Percentiles rank a stretch among this genome's conserved stretches.
Conservation (phyloP, 2,888 invertebrate genomes). For the Dynastes maya region DNA sequence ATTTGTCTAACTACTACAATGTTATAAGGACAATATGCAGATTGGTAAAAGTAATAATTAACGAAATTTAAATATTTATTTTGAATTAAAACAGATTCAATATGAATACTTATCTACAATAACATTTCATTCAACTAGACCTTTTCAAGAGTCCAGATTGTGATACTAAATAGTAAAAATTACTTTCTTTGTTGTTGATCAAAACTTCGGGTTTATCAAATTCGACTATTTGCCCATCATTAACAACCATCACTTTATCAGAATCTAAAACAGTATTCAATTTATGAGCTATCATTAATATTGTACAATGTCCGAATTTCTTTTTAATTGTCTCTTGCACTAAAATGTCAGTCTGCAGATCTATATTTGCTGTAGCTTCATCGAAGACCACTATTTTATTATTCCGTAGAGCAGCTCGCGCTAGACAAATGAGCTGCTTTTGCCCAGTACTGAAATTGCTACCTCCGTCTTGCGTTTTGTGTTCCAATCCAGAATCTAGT, state of each 20-base stretch:
- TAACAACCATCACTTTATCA: constrained; percentile 85
- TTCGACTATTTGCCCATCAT: constrained; percentile 82
- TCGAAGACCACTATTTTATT: constrained; percentile 68
- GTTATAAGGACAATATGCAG: too few species aligned
- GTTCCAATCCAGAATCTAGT: constrained; percentile 66
- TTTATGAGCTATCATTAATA: constrained; percentile 86
- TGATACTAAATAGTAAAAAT: constrained; percentile 79
- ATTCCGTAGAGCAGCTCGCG: constrained; percentile 73
- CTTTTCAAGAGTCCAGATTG: constrained; percentile 77
- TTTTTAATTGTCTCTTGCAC: constrained; percentile 83
- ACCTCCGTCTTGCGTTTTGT: constrained; percentile 79
- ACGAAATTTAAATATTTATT: background rate
- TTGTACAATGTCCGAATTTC: constrained; percentile 83
- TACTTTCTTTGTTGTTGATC: constrained; percentile 74
- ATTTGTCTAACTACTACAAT: too few species aligned
- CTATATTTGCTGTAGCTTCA: constrained; percentile 87
- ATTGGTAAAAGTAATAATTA: too few species aligned
- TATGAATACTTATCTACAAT: background rate
- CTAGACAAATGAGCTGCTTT: constrained; percentile 80
- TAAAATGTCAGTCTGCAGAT: constrained; percentile 81
- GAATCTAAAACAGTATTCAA: constrained; percentile 89
- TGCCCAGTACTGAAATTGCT: constrained; percentile 69
- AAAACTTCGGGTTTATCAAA: constrained; percentile 82
- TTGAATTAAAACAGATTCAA: background rate
- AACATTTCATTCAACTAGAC: background rate